phyloP scores from a whole-genome alignment of 2,797 vertebrate species.

The Picus viridis region DNA sequence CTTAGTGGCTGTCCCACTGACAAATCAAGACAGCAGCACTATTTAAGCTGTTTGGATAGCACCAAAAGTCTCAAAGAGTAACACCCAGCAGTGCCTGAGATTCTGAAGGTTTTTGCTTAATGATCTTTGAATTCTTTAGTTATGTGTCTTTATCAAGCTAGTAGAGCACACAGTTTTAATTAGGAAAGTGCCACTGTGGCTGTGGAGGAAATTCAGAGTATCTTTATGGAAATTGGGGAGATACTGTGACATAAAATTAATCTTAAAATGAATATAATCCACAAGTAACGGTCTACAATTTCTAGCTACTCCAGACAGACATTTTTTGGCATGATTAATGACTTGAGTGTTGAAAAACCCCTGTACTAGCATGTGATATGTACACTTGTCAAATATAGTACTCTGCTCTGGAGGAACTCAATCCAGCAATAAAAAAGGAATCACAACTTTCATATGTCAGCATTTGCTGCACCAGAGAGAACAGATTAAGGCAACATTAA shows the following conservation, averaged over 20 bases:
- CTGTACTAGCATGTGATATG: slow-evolving; percentile 33
- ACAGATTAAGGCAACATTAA: background rate
- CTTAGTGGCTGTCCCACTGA: background rate
- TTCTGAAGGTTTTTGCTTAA: background rate
- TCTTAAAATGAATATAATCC: background rate
- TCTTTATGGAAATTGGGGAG: background rate
- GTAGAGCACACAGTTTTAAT: background rate
- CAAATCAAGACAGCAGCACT: background rate
- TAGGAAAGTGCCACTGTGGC: background rate
- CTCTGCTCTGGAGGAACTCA: slow-evolving; percentile 13
- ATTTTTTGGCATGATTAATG: slow-evolving; percentile 28
- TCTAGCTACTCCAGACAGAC: slow-evolving; percentile 6
- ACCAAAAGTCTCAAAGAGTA: background rate
- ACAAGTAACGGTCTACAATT: background rate
- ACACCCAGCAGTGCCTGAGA: background rate
- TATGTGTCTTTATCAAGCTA: background rate
- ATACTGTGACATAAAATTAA: background rate
- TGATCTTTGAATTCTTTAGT: background rate
- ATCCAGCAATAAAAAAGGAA: slow-evolving; percentile 47
- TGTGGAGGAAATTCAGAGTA: background rate
- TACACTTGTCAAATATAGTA: slow-evolving; percentile 40
- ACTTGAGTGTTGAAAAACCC: slow-evolving; percentile 29
- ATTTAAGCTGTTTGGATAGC: background rate
- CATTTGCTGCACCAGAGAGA: slow-evolving; percentile 34
- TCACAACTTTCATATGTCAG: slow-evolving; percentile 44